phyloP scores from a whole-genome alignment of 2,113 vertebrate genomes.

The Syngnathus floridae region DNA sequence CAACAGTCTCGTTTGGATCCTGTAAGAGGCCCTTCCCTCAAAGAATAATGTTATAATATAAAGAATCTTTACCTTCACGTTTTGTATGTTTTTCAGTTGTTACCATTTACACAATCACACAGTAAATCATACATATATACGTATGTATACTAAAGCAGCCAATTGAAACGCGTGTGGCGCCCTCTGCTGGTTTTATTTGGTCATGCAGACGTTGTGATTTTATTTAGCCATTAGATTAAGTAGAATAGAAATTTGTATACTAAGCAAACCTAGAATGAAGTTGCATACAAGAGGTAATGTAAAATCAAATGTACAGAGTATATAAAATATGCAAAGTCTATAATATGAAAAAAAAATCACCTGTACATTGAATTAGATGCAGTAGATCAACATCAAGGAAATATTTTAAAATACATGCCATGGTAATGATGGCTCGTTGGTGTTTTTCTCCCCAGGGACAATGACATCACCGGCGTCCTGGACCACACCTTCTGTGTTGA shows the following conservation, averaged over 20 bases:
- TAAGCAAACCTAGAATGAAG: background rate
- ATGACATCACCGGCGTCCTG: conserved; percentile 94
- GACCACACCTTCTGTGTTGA: conserved; percentile 98
- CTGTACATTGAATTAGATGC: too few relatives aligned
- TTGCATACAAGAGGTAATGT: background rate
- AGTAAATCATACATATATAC: background rate
- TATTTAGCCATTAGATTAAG: background rate
- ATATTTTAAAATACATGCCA: too few relatives aligned
- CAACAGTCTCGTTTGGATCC: conserved; percentile 98
- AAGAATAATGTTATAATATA: background rate
- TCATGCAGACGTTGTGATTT: background rate
- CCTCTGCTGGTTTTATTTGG: conserved; percentile 35
- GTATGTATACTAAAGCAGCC: background rate
- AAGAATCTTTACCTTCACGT: too few relatives aligned
- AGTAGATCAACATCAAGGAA: too few relatives aligned
- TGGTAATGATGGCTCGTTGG: background rate
- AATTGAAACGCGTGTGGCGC: conserved; percentile 19
- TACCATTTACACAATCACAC: background rate
- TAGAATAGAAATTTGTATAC: background rate
- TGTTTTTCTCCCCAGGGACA: conserved; percentile 72
- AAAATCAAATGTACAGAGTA: too few relatives aligned
- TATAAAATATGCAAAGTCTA: too few relatives aligned
- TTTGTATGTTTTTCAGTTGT: background rate
- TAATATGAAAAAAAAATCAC: too few relatives aligned
- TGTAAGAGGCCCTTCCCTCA: conserved; percentile 70